phyloP scores from a whole-genome alignment of 2,113 vertebrate genomes.

The Microcebus lehilahytsara region DNA sequence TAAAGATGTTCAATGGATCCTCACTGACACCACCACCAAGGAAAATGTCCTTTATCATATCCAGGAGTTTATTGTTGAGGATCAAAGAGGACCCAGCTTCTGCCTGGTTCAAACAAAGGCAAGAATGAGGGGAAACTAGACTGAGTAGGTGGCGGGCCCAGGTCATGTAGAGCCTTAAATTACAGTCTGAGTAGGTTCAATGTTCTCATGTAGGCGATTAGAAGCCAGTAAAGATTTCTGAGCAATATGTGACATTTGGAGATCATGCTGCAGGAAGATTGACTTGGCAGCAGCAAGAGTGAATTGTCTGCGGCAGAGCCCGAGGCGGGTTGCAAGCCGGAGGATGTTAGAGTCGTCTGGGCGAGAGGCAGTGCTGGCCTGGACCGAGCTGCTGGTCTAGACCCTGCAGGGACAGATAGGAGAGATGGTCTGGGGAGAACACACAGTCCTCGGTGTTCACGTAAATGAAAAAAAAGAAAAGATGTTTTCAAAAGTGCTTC shows the following conservation, averaged over 20 bases:
- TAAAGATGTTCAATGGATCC: neutral
- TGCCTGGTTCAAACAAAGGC: neutral
- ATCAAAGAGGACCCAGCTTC: neutral
- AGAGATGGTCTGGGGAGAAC: neutral
- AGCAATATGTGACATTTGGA: neutral
- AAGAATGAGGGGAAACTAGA: neutral
- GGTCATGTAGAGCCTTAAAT: neutral
- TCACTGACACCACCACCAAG: neutral
- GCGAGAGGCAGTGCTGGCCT: neutral
- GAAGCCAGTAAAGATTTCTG: neutral
- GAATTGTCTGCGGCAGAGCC: neutral
- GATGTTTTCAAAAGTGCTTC: neutral
- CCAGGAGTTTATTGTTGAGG: neutral
- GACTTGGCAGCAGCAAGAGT: neutral
- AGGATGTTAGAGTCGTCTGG: neutral
- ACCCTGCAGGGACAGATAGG: neutral
- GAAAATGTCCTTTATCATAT: neutral
- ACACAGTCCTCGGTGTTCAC: neutral
- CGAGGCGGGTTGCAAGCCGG: neutral
- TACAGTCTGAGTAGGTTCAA: neutral
- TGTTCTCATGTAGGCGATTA: neutral
- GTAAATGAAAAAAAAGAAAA: neutral
- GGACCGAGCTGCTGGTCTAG: neutral
- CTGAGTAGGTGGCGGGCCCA: neutral
- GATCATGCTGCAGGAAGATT: neutral